These are phyloP conservation scores for Platypus cylindrus DNA, from an alignment of 2,888 invertebrate genomes.

Conservation along the genomic window DNA sequence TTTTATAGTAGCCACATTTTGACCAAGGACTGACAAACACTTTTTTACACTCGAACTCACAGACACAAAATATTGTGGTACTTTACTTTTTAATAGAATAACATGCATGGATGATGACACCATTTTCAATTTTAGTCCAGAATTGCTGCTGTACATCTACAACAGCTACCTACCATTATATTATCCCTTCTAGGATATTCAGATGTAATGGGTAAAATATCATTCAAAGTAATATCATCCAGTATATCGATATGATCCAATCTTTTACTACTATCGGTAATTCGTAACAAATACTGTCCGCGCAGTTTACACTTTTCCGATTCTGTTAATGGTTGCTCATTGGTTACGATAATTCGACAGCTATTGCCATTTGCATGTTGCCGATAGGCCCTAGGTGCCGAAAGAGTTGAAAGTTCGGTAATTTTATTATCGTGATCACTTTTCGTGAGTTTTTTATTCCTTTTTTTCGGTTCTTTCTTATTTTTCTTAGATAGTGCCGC, in stretches of 20 bases:
- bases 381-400: too few relatives aligned
- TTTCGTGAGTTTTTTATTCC: neutral
- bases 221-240: slow-evolving; percentile 24
- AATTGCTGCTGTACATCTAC: too few relatives aligned
- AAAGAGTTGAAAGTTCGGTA: neutral
- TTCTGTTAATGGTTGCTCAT: slow-evolving; percentile 12
- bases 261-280: slow-evolving; percentile 13
- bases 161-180: slow-evolving; percentile 6
- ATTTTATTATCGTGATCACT: neutral
- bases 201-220: slow-evolving; percentile 22
- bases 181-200: slow-evolving; percentile 25
- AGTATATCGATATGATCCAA: slow-evolving; percentile 22
- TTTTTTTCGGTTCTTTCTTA: neutral
- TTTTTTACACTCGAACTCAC: too few relatives aligned
- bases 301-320: slow-evolving; percentile 16
- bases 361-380: neutral
- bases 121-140: too few relatives aligned
- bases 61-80: too few relatives aligned
- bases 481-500: neutral
- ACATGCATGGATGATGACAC: too few relatives aligned
- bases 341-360: slow-evolving; percentile 10
- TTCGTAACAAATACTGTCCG: slow-evolving; percentile 17
- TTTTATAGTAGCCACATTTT: too few relatives aligned
- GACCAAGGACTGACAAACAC: too few relatives aligned
- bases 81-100: too few relatives aligned